phyloP scores from a whole-genome alignment of 2,888 invertebrate species.

The Itoplectis maculator region DNA sequence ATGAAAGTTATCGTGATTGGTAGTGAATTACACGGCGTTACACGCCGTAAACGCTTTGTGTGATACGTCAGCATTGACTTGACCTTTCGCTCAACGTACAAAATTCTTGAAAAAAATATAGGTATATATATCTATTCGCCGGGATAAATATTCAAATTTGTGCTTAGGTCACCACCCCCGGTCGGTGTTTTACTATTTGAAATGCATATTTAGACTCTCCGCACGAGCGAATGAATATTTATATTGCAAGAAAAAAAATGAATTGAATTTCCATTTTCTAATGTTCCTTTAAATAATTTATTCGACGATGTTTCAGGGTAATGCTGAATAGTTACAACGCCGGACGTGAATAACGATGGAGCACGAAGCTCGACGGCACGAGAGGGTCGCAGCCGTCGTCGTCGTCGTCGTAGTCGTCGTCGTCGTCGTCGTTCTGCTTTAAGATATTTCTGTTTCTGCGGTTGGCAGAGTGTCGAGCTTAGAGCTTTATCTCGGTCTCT shows the following conservation, averaged over 20 bases:
- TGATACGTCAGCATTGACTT: background rate
- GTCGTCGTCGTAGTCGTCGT: background rate
- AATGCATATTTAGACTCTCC: background rate
- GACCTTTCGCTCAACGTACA: background rate
- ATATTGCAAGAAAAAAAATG: background rate
- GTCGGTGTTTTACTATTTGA: too few species aligned
- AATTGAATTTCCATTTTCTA: background rate
- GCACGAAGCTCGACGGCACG: background rate
- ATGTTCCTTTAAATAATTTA: background rate
- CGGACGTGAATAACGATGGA: background rate
- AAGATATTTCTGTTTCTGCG: conserved; percentile 23
- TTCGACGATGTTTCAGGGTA: background rate
- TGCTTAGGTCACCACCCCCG: background rate
- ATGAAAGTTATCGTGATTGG: too few species aligned
- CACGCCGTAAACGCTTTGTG: background rate
- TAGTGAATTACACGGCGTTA: background rate
- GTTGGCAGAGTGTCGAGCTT: conserved; percentile 10
- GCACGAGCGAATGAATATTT: background rate
- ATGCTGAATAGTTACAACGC: background rate
- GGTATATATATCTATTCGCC: background rate
- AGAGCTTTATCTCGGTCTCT: conserved; percentile 7
- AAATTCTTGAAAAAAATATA: background rate
- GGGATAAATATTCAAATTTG: background rate
- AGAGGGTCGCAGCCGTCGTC: background rate
- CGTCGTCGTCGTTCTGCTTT: conserved; percentile 14